These are phyloP conservation scores for Oasisia sp. DNA, from an alignment of 2,888 invertebrate species.

Conservation along the genomic window DNA sequence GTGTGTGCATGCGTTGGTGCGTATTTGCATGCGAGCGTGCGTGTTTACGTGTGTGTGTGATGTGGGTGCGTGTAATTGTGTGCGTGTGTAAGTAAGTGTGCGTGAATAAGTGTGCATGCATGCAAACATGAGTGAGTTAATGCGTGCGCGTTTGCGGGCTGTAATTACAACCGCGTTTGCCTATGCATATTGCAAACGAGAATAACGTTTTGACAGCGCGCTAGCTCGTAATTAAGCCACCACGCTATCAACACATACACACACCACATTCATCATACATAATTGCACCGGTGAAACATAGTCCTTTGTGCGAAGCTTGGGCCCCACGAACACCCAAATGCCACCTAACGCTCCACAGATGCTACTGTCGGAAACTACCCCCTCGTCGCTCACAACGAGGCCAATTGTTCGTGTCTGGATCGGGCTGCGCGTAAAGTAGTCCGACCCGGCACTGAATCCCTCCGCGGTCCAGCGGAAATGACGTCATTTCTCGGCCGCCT, in stretches of 20 bases:
- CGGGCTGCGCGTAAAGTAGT: no score
- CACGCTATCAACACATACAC: neutral
- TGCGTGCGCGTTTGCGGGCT: no score
- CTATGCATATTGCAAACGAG: neutral
- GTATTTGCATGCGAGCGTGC: no score
- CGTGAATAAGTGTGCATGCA: no score
- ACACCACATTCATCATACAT: neutral
- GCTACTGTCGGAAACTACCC: neutral
- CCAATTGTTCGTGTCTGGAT: neutral
- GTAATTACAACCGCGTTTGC: no score
- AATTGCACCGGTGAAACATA: constrained; percentile 1
- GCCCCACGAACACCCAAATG: neutral
- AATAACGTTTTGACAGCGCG: neutral
- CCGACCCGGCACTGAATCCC: neutral
- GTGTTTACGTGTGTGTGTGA: no score
- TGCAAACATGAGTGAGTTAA: no score
- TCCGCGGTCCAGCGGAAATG: neutral
- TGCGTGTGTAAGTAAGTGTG: no score
- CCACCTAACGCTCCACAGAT: neutral
- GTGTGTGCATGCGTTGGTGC: no score
- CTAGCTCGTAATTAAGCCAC: neutral
- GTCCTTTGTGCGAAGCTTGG: neutral
- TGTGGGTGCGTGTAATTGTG: no score
- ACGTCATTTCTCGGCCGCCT: neutral
- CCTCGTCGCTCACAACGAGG: neutral